A percentile compares a stretch with the other conserved stretches of the same genome.
These are phyloP conservation scores for Hylaea fasciaria DNA, from an alignment of 2,888 invertebrate genomes.

Conservation along the genomic window DNA sequence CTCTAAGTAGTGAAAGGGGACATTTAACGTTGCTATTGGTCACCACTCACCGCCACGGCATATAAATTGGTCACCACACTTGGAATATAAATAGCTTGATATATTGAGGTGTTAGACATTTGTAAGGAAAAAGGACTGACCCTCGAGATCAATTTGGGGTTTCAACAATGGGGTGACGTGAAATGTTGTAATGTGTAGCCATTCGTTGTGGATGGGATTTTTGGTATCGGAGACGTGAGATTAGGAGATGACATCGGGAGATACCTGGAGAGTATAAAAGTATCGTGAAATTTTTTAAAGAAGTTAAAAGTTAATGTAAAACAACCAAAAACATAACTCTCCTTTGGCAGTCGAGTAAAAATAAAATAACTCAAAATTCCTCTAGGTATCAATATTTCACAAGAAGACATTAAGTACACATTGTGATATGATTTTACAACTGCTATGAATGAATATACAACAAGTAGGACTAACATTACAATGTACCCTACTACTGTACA, in stretches of 20 bases:
- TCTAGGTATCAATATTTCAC: no score
- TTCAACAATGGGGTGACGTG: slow-evolving; percentile 42
- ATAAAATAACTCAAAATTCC: no score
- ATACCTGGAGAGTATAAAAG: no score
- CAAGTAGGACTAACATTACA: no score
- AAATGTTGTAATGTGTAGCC: slow-evolving; percentile 27
- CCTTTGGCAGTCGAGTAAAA: no score
- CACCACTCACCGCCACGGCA: slow-evolving; percentile 19
- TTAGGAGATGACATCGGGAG: background rate
- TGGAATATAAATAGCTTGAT: slow-evolving; percentile 46
- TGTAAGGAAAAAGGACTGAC: slow-evolving; percentile 42
- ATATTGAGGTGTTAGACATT: slow-evolving; percentile 42
- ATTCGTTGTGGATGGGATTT: slow-evolving; percentile 7
- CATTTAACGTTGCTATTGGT: slow-evolving; percentile 38
- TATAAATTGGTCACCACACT: slow-evolving; percentile 40
- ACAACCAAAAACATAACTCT: no score
- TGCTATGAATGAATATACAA: no score
- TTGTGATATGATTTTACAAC: no score
- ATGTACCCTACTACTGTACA: no score
- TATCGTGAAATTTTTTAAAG: no score
- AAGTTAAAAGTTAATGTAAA: no score
- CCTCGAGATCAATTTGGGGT: slow-evolving; percentile 45
- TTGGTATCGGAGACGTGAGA: slow-evolving; percentile 2
- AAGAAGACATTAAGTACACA: no score
- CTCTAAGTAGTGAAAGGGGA: slow-evolving; percentile 47